Base-by-base conservation (phyloP, 2,888 invertebrate species). In the Hermaeophaga mercurialis region DNA sequence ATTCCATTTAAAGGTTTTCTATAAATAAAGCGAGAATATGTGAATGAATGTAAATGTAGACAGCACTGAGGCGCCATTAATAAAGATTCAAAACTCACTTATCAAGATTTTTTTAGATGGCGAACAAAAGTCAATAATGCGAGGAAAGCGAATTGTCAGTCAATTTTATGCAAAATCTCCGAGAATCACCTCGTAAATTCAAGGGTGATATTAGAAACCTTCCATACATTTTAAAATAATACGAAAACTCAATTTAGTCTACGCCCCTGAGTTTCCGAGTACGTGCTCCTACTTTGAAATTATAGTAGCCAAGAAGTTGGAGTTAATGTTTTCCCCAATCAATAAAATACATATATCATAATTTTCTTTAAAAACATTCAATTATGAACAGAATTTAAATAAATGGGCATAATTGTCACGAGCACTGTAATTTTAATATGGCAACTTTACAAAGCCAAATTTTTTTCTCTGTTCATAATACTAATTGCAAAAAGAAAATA, bases 261-360 rank as follows among this genome's bases (percentile, higher is more conserved):
- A 49, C 49, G 50, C 53, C 53, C 38, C 48, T 53, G 55, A 44
- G 49, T 43, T 47, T 33, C 39, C 14, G 34, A 44, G 38, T 56
- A 52, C 56, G 56, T 56, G 54, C 47, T 47, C 41, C 48, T 56
- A 59, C 55, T 56, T 56, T 54, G 36, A 56, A 59, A 56, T 56
- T 59, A 45, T 46, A 28, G 41, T 26, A 39, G 47, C 33, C 53
- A 54, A 49, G 54, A 49, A 44, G 45, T 54, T 53, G 34, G 44
- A 48, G 38, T 47, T 41, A 41, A 41, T 54, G 48, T 56, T 52
- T 56, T 22, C 50, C 50, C 26, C 53, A 53, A 59, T 56, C 56
- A 59, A 59, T 59, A 59, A 53, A 39, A 56, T 9, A 14, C 41
- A 50, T 41, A 41, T 41, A 39, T 50, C 33, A 50, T 19, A 50